Evolutionary conservation across 2,113 vertebrate species (phyloP).

Genomic region (Passer domesticus): DNA sequence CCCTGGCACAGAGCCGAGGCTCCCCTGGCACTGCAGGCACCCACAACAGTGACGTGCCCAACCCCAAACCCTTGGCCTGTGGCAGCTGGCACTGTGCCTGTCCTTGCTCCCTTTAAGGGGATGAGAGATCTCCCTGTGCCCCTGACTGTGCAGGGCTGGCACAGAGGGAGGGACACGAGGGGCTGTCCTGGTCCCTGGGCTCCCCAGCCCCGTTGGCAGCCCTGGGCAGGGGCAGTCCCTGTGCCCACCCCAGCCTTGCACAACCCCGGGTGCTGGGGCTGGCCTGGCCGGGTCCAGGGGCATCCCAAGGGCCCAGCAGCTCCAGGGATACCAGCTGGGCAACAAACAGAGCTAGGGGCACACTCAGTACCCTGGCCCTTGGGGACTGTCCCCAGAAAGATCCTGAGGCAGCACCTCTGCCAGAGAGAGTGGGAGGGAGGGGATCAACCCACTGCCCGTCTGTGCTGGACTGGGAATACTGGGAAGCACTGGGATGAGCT

Average conservation of each 20-base stretch:
- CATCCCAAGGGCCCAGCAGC: rapidly evolving
- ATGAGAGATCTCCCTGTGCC: not conserved
- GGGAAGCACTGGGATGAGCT: not conserved
- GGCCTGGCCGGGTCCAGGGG: rapidly evolving
- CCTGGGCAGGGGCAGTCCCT: rapidly evolving
- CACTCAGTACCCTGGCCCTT: rapidly evolving
- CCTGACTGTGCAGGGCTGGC: not conserved
- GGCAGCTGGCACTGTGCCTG: not conserved
- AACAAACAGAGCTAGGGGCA: not conserved
- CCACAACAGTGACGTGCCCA: not conserved
- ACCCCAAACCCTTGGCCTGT: not conserved
- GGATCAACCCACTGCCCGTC: rapidly evolving
- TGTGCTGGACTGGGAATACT: not conserved
- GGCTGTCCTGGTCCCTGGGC: not conserved
- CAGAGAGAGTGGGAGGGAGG: not conserved
- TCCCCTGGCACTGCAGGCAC: not conserved
- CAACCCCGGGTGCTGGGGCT: rapidly evolving
- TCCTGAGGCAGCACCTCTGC: not conserved
- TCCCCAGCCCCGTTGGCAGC: not conserved
- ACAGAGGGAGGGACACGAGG: not conserved
- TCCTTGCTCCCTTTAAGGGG: not conserved
- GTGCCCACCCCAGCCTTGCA: not conserved
- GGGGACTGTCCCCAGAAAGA: not conserved
- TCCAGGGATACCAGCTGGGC: not conserved
- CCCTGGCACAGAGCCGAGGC: rapidly evolving